Conservation (phyloP, 2,888 invertebrate species). For the Sphaeridia pumilis region DNA sequence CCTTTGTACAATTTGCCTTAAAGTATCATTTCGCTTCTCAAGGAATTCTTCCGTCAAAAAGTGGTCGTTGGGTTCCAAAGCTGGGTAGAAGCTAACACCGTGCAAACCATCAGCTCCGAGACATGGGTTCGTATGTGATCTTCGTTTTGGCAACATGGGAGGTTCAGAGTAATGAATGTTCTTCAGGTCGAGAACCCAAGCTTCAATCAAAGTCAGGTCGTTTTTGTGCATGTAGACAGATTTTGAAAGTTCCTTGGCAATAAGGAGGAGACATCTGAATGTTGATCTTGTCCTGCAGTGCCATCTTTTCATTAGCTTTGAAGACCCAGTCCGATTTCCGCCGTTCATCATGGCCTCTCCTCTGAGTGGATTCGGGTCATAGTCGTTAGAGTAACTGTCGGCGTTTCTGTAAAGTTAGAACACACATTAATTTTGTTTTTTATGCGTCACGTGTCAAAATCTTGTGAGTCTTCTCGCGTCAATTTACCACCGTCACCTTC, state of each 20-base stretch:
- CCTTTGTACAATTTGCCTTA: conserved; percentile 21
- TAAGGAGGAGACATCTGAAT: conserved; percentile 35
- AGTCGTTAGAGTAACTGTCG: conserved; percentile 13
- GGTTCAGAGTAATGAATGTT: conserved; percentile 37
- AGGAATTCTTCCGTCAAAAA: conserved; percentile 23
- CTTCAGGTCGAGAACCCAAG: conserved; percentile 36
- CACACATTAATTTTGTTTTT: too few relatives aligned
- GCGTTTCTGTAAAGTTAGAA: conserved; percentile 8
- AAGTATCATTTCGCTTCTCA: conserved; percentile 28
- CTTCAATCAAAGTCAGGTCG: conserved; percentile 34
- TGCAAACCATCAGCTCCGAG: conserved; percentile 37
- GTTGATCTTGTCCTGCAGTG: conserved; percentile 36
- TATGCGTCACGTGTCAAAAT: too few relatives aligned
- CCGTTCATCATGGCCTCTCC: background rate
- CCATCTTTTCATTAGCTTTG: conserved; percentile 36
- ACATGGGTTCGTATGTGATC: conserved; percentile 36
- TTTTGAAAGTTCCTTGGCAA: conserved; percentile 36
- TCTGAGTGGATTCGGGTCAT: conserved; percentile 14
- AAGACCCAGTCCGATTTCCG: conserved; percentile 20
- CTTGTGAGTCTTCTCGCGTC: too few relatives aligned
- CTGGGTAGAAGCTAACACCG: conserved; percentile 36
- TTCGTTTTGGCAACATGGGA: conserved; percentile 36
- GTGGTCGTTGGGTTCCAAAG: conserved; percentile 30
- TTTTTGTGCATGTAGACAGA: conserved; percentile 32
- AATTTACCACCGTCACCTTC: too few relatives aligned